Evolutionary conservation across 53 echinoderm and acorn worm genomes (phyloP).

Genomic region (Stichopus horrens): DNA sequence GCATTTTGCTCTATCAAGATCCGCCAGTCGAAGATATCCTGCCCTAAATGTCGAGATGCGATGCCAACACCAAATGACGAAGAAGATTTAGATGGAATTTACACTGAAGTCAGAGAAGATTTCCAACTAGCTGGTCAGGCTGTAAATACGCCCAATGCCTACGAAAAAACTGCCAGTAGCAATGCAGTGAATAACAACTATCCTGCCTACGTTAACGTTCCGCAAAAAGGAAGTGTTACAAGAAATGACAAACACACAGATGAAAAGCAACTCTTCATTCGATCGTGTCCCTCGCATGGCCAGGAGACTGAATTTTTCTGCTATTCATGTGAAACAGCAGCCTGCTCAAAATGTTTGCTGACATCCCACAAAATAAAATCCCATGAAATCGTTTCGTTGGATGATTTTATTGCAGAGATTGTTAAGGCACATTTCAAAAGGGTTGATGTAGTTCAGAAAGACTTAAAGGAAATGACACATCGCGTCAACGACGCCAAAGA

Average conservation of each 20-base stretch:
- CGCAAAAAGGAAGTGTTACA: not conserved
- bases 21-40: not conserved
- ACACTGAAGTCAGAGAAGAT: not conserved
- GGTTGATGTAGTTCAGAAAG: not conserved
- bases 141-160: not conserved
- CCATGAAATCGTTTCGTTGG: not conserved
- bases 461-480: not conserved
- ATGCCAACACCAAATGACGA: not conserved
- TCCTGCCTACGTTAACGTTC: not conserved
- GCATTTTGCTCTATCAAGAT: constrained; percentile 1
- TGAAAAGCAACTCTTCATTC: not conserved
- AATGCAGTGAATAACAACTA: not conserved
- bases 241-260: not conserved
- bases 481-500: not conserved
- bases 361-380: constrained; percentile 12
- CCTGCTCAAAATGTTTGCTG: constrained; percentile 21
- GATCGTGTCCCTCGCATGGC: not conserved
- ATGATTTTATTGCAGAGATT: not conserved
- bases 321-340: constrained; percentile 4
- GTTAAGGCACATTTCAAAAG: not conserved
- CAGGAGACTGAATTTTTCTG: constrained; percentile 30
- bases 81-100: not conserved
- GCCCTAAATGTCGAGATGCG: constrained; percentile 32
- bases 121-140: not conserved
- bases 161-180: not conserved